A percentile compares a stretch with the other conserved stretches of the same genome.
These are phyloP conservation scores for Parnassius smintheus DNA, from an alignment of 2,888 invertebrate species.

Conservation along the genomic window DNA sequence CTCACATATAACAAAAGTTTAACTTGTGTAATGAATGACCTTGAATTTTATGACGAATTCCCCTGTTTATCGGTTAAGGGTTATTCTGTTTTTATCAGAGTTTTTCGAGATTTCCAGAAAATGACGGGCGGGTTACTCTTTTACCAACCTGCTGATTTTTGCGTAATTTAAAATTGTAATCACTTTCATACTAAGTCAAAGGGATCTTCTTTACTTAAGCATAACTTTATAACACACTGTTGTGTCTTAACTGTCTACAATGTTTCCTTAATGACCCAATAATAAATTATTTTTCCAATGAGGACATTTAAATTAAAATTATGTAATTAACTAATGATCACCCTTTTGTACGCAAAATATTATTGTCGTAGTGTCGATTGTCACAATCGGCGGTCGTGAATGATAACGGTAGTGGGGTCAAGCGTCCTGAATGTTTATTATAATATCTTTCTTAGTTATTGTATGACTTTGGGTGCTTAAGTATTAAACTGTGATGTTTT, in stretches of 20 bases:
- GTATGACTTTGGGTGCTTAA: neutral
- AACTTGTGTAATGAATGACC: too few relatives aligned
- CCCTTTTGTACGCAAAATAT: slow-evolving; percentile 8
- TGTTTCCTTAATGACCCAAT: slow-evolving; percentile 14
- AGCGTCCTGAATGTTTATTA: slow-evolving; percentile 7
- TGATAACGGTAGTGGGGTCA: slow-evolving; percentile 33
- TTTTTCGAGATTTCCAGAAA: too few relatives aligned
- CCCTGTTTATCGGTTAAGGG: too few relatives aligned
- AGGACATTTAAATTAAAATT: slow-evolving; percentile 6
- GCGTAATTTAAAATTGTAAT: too few relatives aligned
- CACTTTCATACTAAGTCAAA: too few relatives aligned
- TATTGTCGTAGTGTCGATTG: slow-evolving; percentile 22
- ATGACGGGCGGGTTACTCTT: too few relatives aligned
- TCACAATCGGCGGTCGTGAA: slow-evolving; percentile 22
- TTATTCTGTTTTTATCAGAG: too few relatives aligned
- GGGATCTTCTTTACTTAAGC: neutral
- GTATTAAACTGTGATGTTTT: neutral
- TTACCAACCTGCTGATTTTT: too few relatives aligned
- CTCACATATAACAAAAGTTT: too few relatives aligned
- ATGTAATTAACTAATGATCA: slow-evolving; percentile 2
- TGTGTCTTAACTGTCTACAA: neutral
- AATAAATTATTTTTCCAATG: slow-evolving; percentile 9
- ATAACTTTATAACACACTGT: neutral
- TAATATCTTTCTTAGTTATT: slow-evolving; percentile 10
- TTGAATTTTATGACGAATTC: too few relatives aligned